phyloP scores from a whole-genome alignment of 2,797 vertebrate species.

The Pangasius larnaudii region DNA sequence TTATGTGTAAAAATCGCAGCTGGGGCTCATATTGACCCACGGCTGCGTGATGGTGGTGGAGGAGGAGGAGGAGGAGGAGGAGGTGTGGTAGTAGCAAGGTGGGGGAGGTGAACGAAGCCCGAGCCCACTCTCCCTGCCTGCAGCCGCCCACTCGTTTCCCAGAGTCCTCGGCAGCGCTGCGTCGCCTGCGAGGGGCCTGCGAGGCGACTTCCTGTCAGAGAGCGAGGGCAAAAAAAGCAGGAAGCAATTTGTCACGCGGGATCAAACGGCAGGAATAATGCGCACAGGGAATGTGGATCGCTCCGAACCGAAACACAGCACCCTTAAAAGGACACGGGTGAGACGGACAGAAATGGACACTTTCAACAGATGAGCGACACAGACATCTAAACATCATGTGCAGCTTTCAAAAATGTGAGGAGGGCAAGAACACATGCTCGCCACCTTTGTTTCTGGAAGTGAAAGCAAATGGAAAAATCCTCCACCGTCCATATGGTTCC shows the following conservation, averaged over 20 bases:
- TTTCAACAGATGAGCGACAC: not conserved
- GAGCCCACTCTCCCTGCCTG: constrained; percentile 14
- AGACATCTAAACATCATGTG: not conserved
- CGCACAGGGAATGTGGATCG: constrained; percentile 44
- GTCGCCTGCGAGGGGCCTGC: constrained; percentile 46
- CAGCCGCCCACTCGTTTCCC: constrained; percentile 75
- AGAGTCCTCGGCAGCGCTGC: constrained; percentile 52
- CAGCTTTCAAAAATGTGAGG: not conserved
- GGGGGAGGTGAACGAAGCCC: constrained; percentile 12
- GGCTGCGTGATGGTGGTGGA: not conserved
- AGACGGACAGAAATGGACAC: not conserved
- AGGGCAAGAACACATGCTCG: not conserved
- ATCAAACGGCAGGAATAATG: constrained; percentile 74
- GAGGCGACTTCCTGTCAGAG: constrained; percentile 71
- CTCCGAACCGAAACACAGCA: no score
- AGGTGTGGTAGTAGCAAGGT: not conserved
- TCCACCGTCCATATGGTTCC: not conserved
- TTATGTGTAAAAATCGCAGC: not conserved
- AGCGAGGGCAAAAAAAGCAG: constrained; percentile 67
- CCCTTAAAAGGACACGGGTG: constrained; percentile 11
- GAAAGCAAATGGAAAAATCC: constrained; percentile 5
- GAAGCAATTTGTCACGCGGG: constrained; percentile 79
- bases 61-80: not conserved
- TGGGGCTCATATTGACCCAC: constrained; percentile 27
- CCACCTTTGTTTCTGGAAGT: not conserved